Evolutionary conservation across 2,797 vertebrate species (phyloP).

Genomic region (Pseudochirops cupreus): DNA sequence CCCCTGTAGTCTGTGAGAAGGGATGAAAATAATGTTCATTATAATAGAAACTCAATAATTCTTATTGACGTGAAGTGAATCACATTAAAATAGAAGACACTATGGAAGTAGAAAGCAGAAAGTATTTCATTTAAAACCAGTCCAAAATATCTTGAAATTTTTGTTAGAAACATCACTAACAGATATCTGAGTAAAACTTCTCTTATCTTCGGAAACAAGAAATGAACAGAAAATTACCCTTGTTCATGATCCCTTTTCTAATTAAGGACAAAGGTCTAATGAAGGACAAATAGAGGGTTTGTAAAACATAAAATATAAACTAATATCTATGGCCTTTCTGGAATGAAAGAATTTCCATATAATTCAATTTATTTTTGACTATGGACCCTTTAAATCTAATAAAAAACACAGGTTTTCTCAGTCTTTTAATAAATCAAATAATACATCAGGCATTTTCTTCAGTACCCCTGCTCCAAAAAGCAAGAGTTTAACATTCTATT

Average conservation of each 20-base stretch:
- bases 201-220: background rate
- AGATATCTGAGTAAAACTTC: background rate
- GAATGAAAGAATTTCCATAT: background rate
- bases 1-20: background rate
- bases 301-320: background rate
- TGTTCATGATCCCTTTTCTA: background rate
- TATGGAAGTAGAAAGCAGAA: slow-evolving; percentile 17
- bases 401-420: background rate
- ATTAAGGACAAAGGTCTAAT: background rate
- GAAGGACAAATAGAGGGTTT: background rate
- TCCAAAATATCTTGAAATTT: slow-evolving; percentile 5
- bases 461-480: background rate
- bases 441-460: background rate
- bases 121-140: slow-evolving; percentile 30
- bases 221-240: background rate
- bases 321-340: background rate
- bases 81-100: background rate
- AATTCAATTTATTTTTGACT: background rate
- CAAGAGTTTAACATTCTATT: background rate
- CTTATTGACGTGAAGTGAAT: background rate
- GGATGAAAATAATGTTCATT: background rate
- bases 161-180: background rate
- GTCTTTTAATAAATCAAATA: background rate
- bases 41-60: background rate
- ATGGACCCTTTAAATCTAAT: background rate